These are phyloP conservation scores for Dryobota labecula DNA, from an alignment of 2,888 invertebrate species.

Conservation along the genomic window DNA sequence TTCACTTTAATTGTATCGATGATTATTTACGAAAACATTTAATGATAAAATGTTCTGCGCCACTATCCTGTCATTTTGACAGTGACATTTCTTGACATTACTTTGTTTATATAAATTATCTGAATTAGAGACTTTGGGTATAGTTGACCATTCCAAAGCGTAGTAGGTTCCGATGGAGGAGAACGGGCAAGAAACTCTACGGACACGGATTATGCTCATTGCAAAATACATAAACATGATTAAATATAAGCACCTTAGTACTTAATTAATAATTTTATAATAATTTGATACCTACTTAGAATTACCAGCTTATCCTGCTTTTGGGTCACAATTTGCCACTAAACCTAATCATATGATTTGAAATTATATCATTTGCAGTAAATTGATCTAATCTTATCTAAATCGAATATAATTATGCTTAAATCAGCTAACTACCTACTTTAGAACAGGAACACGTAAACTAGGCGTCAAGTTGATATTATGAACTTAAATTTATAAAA, in stretches of 20 bases:
- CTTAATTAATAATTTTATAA: conserved; percentile 7
- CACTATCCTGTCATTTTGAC: no score
- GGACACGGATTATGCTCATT: background rate
- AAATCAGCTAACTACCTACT: conserved; percentile 52
- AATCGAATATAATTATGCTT: conserved; percentile 58
- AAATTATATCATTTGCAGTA: conserved; percentile 61
- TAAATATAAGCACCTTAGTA: background rate
- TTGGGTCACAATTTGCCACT: conserved; percentile 46
- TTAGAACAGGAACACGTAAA: conserved; percentile 39
- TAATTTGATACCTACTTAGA: background rate
- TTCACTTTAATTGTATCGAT: no score
- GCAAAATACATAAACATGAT: background rate
- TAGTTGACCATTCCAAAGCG: no score
- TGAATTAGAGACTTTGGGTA: no score
- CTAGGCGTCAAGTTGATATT: conserved; percentile 23
- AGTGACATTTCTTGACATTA: no score
- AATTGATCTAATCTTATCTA: conserved; percentile 60
- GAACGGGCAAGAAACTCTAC: no score
- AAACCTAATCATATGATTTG: conserved; percentile 51
- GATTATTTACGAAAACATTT: no score
- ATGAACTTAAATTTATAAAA: background rate
- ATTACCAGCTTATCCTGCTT: conserved; percentile 12
- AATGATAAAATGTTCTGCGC: no score
- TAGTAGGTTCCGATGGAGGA: no score
- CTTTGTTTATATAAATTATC: no score